Evolutionary conservation across 2,888 invertebrate species (phyloP), one percentile per base, ranked within the genome.

Genomic region (Ceraclea dissimilis): DNA sequence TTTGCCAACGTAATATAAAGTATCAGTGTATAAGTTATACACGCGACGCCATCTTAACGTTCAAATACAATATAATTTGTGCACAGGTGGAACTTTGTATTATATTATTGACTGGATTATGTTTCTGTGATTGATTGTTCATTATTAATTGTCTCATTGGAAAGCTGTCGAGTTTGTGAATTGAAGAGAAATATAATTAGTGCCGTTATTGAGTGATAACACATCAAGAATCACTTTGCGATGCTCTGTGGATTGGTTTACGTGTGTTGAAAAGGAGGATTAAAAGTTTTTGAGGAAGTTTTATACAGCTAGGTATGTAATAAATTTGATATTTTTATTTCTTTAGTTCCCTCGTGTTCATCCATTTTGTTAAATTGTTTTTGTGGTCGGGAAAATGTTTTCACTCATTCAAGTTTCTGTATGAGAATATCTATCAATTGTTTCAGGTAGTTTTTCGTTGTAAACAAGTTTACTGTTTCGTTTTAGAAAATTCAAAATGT

Each of bases 21-120:
- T 46, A 71, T 69, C 70, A 70, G 68, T 68, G 67, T 65, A 65
- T 68, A 64, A 60, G 68, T 66, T 67, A 54, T 52, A 54, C 54
- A 47, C 59, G 59, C 56, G 54, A 54, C 56, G 57, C 59, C 57
- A 57, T 56, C 52, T 59, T 59, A 54, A 53, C 56, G 50, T 56
- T 39, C 39, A n/a, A 39, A 13, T 13, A 39, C 16, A 39, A 39
- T 39, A 51, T 39, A 51, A 52, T 59, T 51, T 33, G 59, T 54
- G 56, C 54, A 52, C 57, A 57, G 54, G 56, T 59, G 56, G 54
- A 59, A 31, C 46, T 39, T 39, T 39, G 13, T 39, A 39, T 39
- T 39, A 39, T 16, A 39, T 39, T 39, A 39, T 13, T 13, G 16
- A 39, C 39, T 39, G 13, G 4, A 39, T 13, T 16, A 16, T 8